Percentiles rank a stretch among this genome's conserved stretches.
Evolutionary conservation across 2,888 invertebrate genomes (phyloP).

Genomic region (Drosophila birchii): DNA sequence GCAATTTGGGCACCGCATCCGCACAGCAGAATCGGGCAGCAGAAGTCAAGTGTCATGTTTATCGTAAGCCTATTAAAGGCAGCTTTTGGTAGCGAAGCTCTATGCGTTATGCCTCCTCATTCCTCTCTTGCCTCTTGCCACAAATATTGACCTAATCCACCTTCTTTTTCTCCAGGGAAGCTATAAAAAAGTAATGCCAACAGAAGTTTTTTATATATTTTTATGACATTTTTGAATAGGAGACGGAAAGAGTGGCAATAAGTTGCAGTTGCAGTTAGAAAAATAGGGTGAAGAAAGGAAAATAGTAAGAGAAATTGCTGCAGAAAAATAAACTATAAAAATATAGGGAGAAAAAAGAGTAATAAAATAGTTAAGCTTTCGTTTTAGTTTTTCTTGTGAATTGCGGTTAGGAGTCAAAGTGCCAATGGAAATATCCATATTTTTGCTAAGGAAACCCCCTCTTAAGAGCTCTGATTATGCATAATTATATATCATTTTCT

Average conservation of each 20-base stretch:
- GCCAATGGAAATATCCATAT: background rate
- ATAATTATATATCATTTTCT: background rate
- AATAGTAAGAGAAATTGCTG: background rate
- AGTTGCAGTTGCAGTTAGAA: slow-evolving; percentile 11
- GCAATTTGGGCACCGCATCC: slow-evolving; percentile 75
- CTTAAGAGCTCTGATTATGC: background rate
- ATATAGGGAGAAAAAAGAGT: background rate
- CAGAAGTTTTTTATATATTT: slow-evolving; percentile 52
- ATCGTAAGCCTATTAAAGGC: slow-evolving; percentile 84
- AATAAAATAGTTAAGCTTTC: no score
- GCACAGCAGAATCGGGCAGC: slow-evolving; percentile 8
- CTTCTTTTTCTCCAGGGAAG: slow-evolving; percentile 48
- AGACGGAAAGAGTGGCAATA: slow-evolving; percentile 35
- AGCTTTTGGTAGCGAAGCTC: slow-evolving; percentile 56
- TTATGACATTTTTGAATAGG: slow-evolving; percentile 61
- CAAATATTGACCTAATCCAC: slow-evolving; percentile 16
- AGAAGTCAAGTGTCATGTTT: slow-evolving; percentile 83
- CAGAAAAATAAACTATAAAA: background rate
- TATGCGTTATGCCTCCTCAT: slow-evolving; percentile 13
- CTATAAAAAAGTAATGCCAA: slow-evolving; percentile 65
- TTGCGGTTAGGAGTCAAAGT: no score
- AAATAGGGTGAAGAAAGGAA: background rate
- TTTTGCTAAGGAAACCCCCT: background rate
- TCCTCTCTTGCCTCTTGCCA: background rate
- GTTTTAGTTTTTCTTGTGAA: no score